A percentile compares a stretch with the other conserved stretches of the same genome.
Conservation (phyloP, 2,888 invertebrate species). For the Pollenia griseotomentosa region DNA sequence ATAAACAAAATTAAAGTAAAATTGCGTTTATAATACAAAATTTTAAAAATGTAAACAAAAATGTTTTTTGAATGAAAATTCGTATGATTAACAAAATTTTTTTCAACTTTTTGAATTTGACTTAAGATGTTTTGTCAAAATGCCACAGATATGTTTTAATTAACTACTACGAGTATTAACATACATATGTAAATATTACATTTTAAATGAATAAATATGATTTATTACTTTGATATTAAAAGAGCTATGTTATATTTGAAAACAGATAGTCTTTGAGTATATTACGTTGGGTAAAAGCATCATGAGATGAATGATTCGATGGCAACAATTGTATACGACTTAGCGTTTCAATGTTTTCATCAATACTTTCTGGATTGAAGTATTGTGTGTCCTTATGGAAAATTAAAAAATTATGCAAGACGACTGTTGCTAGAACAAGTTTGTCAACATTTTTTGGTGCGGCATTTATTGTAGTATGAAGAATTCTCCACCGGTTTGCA, state of each 20-base stretch:
- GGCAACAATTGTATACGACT: neutral
- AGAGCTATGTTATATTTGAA: slow-evolving; percentile 10
- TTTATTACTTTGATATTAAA: no score
- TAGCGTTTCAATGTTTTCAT: neutral
- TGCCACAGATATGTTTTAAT: no score
- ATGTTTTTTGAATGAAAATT: no score
- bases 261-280: slow-evolving; percentile 20
- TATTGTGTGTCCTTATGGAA: slow-evolving; percentile 31
- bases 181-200: no score
- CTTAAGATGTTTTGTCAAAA: no score
- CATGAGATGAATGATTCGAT: slow-evolving; percentile 14
- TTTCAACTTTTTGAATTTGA: no score
- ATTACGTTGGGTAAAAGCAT: slow-evolving; percentile 4
- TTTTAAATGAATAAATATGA: no score
- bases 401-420: slow-evolving; percentile 58
- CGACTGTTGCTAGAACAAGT: slow-evolving; percentile 43
- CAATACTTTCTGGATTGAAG: neutral
- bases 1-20: no score
- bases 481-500: neutral
- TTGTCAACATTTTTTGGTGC: slow-evolving; percentile 49
- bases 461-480: slow-evolving; percentile 27
- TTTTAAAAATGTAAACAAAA: no score
- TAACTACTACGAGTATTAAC: no score
- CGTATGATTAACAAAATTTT: no score
- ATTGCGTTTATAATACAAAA: no score